Base-by-base conservation (phyloP, 2,888 invertebrate species). In the Rosalia funebris region DNA sequence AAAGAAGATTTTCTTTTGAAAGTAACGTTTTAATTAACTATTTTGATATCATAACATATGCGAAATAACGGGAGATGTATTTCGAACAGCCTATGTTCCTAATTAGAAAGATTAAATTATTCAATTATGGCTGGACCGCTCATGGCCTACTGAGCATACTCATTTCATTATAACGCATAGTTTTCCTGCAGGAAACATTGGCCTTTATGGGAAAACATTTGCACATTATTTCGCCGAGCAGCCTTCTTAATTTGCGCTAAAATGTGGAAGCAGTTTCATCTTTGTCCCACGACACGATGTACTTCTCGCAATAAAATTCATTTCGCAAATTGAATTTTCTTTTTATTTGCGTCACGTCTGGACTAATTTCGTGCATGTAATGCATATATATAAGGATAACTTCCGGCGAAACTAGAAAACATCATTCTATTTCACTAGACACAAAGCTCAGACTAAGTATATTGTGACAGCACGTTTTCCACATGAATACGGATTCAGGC, bases 241-340 rank as follows among this genome's bases (percentile, higher is more conserved):
- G 15, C 10, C 42, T 10, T 11, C 50, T n/a, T 57, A 39, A 46
- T 56, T 50, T 57, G 48, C 39, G 14, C 25, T 12, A 10, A 57
- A 14, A 16, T 20, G 31, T 12, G 16, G 48, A 39, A 47, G 46
- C 32, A 55, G 12, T 37, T 9, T 37, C 11, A 2, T n/a, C 3
- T n/a, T 10, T n/a, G 7, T 2, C 1, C 2, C 14, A 14, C 47
- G 11, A 25, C 20, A 14, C 46, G 39, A 31, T 31, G 15, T 37
- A 47, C 47, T 19, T 11, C 39, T 15, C 10, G 42, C 58, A 53
- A 45, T 48, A 53, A 58, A 58, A 50, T 53, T 58, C 58, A 58
- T 58, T 45, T 52, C 31, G 15, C 37, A 58, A 58, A 58, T 58
- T 58, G 58, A 52, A 58, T 50, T 58, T 58, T 52, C 58, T 58